Evolutionary conservation across 2,888 invertebrate species (phyloP).

Genomic region (Calameuta pallipes): DNA sequence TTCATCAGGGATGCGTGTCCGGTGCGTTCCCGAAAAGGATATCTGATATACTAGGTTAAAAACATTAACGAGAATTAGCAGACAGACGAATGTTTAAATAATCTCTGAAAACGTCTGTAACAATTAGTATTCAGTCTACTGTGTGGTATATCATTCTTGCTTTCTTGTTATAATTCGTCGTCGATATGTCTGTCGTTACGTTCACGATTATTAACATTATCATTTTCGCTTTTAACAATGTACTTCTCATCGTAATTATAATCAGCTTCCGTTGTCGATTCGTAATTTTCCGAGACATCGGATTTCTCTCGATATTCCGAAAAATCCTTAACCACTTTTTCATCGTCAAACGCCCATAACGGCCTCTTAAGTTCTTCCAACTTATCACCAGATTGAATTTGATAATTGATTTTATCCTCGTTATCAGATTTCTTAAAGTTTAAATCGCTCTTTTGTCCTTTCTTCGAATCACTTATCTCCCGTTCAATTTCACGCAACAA

Average conservation of each 20-base stretch:
- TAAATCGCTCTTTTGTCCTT: constrained; percentile 15
- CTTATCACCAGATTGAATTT: constrained; percentile 17
- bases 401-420: neutral
- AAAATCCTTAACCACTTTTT: constrained; percentile 22
- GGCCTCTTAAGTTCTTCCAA: constrained; percentile 35
- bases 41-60: neutral
- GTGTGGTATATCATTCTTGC: constrained; percentile 24
- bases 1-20: neutral
- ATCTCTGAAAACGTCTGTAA: constrained; percentile 16
- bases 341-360: constrained; percentile 27
- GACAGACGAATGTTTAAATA: neutral
- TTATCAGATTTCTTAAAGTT: neutral
- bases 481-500: constrained; percentile 21
- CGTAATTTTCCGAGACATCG: constrained; percentile 17
- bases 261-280: constrained; percentile 12
- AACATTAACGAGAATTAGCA: neutral
- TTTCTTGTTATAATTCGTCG: constrained; percentile 49
- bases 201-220: constrained; percentile 27
- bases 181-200: constrained; percentile 43
- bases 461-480: constrained; percentile 16
- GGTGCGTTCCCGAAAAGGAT: neutral
- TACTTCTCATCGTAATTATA: constrained; percentile 25
- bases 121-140: constrained; percentile 34
- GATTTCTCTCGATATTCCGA: constrained; percentile 27
- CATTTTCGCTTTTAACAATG: constrained; percentile 23